A percentile compares a stretch with the other conserved stretches of the same genome.
Evolutionary conservation across 2,797 vertebrate species (phyloP).

Genomic region (Alectoris magna): DNA sequence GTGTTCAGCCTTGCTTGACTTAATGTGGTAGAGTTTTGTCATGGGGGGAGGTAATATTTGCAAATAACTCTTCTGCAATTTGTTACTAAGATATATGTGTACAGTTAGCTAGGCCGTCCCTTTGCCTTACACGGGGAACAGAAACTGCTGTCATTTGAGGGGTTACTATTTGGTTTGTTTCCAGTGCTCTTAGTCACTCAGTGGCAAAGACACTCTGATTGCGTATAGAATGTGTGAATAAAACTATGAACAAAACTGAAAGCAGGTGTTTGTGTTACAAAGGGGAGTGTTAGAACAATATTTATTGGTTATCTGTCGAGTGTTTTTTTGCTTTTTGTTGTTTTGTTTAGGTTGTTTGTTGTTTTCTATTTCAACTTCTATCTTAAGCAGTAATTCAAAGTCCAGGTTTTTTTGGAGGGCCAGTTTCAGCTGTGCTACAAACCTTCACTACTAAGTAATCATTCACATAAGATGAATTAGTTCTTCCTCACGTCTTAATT

Average conservation of each 20-base stretch:
- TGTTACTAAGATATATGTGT: background rate
- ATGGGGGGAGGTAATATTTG: background rate
- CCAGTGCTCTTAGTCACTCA: background rate
- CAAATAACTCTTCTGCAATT: constrained; percentile 15
- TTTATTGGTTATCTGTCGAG: background rate
- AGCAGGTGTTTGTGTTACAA: constrained; percentile 12
- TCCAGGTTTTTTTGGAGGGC: background rate
- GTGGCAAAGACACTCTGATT: constrained; percentile 8
- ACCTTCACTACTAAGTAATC: background rate
- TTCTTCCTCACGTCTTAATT: background rate
- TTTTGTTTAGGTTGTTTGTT: background rate
- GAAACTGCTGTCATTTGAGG: background rate
- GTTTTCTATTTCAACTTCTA: background rate
- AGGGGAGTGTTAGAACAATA: background rate
- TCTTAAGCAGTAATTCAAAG: background rate
- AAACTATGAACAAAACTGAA: background rate
- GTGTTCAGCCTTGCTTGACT: constrained; percentile 43
- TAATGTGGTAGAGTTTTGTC: constrained; percentile 62
- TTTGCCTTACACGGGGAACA: background rate
- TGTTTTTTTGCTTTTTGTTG: too few relatives aligned
- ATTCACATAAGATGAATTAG: background rate
- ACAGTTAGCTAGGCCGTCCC: background rate
- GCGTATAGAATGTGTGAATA: background rate
- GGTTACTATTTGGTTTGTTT: constrained; percentile 2
- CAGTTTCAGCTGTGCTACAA: background rate